A percentile compares a stretch with the other conserved stretches of the same genome.
Conservation (phyloP, 1,140 invertebrate species). For the Anastatus disparis region DNA sequence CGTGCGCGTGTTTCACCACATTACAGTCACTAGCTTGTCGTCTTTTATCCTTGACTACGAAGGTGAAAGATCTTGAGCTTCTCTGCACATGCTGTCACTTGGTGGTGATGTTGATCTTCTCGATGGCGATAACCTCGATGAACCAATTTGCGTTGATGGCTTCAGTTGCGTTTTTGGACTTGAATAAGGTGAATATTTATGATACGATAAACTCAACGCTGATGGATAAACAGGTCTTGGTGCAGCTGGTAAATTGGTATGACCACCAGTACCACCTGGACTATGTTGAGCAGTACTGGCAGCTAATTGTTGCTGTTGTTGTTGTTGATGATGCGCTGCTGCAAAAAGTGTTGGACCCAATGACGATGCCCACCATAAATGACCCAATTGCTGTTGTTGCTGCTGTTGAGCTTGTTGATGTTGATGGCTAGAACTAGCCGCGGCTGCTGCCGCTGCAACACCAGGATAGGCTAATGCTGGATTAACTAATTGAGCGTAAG, state of each 20-base stretch:
- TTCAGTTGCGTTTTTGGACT: conserved; percentile 52
- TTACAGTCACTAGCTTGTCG: neutral
- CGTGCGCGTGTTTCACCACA: too few relatives aligned
- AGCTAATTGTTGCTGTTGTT: conserved; percentile 54
- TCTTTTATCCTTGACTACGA: conserved; percentile 57
- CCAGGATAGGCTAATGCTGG: conserved; percentile 63
- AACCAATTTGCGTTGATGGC: conserved; percentile 50
- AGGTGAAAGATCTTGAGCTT: conserved; percentile 62
- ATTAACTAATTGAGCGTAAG: conserved; percentile 67
- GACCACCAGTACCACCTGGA: conserved; percentile 37
- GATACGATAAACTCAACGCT: conserved; percentile 52
- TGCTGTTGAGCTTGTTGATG: conserved; percentile 56
- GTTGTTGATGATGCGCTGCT: conserved; percentile 61
- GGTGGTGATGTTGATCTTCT: conserved; percentile 62
- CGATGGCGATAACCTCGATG: conserved; percentile 55
- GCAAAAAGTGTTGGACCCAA: conserved; percentile 63
- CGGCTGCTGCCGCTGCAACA: conserved; percentile 52
- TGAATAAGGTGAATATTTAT: conserved; percentile 66
- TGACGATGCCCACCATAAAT: conserved; percentile 65
- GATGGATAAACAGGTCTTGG: conserved; percentile 66
- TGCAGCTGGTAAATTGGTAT: too few relatives aligned
- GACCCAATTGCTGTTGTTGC: conserved; percentile 56
- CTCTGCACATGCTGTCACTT: conserved; percentile 61
- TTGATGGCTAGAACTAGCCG: conserved; percentile 54
- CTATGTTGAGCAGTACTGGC: conserved; percentile 52